Evolutionary conservation across 2,888 invertebrate species (phyloP).

Genomic region (Hemicrepidius hirtus): DNA sequence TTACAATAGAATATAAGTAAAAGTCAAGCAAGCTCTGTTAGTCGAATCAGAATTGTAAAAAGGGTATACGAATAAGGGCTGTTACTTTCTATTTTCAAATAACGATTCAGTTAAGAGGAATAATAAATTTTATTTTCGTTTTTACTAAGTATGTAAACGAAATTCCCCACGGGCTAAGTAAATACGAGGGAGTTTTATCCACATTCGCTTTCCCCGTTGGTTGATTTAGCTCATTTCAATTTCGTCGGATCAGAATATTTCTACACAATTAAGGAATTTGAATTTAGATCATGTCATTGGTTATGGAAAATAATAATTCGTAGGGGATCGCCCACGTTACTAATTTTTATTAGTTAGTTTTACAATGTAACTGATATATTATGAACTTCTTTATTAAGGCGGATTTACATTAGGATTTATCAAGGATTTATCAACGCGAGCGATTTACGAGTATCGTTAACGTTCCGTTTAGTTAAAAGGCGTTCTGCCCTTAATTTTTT

Average conservation of each 20-base stretch:
- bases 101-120: background rate
- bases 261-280: background rate
- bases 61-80: too few relatives aligned
- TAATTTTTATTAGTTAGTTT: background rate
- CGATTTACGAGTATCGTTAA: slow-evolving; percentile 21
- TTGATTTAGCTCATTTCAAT: slow-evolving; percentile 1
- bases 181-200: background rate
- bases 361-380: background rate
- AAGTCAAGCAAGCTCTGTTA: too few relatives aligned
- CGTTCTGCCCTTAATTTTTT: slow-evolving; percentile 27
- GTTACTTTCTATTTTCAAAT: too few relatives aligned
- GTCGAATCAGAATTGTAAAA: too few relatives aligned
- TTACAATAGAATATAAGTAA: too few relatives aligned
- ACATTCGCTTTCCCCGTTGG: background rate
- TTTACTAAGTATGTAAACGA: slow-evolving; percentile 5
- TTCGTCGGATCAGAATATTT: background rate
- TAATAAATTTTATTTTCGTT: slow-evolving; percentile 13
- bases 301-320: background rate
- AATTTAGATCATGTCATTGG: background rate
- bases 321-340: background rate
- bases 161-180: slow-evolving; percentile 6
- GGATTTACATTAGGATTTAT: slow-evolving; percentile 28
- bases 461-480: slow-evolving; percentile 21
- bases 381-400: slow-evolving; percentile 22
- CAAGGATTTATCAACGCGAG: slow-evolving; percentile 27